These are phyloP conservation scores for Sigmodon hispidus DNA, from an alignment of 2,113 vertebrate genomes.

Conservation along the genomic window DNA sequence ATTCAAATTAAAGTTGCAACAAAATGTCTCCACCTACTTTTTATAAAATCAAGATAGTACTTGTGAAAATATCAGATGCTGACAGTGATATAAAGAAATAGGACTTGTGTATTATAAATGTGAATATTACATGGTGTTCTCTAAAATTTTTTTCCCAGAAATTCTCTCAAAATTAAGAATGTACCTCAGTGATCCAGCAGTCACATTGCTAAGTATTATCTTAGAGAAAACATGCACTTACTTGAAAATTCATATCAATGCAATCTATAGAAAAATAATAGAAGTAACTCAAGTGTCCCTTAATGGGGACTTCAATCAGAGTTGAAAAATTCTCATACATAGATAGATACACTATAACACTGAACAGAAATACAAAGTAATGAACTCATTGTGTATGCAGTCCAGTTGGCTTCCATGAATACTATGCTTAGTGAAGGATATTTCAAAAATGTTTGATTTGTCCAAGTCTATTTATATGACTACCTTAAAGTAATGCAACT, in stretches of 20 bases:
- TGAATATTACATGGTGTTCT: conserved; percentile 5
- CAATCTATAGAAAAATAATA: conserved; percentile 39
- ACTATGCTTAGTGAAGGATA: neutral
- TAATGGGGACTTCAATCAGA: neutral
- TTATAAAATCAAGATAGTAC: conserved; percentile 26
- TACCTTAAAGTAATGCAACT: conserved; percentile 39
- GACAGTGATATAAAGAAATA: conserved; percentile 1
- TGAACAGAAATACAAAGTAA: conserved; percentile 31
- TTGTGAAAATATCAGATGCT: neutral
- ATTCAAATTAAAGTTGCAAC: conserved; percentile 7
- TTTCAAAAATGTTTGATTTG: neutral
- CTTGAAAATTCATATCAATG: neutral
- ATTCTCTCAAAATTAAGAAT: conserved; percentile 33
- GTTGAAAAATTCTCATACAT: neutral
- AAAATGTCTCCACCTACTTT: neutral
- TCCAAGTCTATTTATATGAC: neutral
- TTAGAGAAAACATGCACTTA: conserved; percentile 12
- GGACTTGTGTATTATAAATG: neutral
- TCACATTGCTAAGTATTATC: neutral
- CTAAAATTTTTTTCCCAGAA: neutral
- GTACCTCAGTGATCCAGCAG: neutral
- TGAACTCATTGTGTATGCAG: neutral
- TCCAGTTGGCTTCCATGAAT: neutral
- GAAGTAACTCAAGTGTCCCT: neutral
- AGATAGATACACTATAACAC: neutral